Evolutionary conservation across 2,113 vertebrate genomes (phyloP).

Genomic region (Herpetotheres cachinnans): DNA sequence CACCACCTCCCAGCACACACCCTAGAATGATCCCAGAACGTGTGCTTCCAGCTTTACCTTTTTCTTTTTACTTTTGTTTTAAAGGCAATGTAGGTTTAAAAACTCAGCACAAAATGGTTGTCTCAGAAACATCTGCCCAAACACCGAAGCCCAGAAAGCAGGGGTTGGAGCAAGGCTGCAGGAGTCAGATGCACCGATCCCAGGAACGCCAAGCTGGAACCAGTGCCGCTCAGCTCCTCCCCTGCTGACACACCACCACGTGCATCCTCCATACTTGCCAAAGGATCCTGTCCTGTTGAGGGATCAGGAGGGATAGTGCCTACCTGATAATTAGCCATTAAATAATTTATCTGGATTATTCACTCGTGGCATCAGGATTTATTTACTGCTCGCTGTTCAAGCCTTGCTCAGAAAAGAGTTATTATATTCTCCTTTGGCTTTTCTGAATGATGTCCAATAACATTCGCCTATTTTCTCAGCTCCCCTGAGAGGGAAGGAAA

Average conservation of each 20-base stretch:
- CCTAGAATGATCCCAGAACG: neutral
- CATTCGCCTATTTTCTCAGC: neutral
- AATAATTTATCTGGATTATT: neutral
- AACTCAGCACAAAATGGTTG: neutral
- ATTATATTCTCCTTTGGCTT: neutral
- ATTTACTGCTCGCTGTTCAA: neutral
- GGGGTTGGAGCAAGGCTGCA: neutral
- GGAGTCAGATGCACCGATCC: accelerated
- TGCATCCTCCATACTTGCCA: accelerated
- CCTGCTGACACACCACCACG: accelerated
- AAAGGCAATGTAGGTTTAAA: neutral
- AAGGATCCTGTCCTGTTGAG: neutral
- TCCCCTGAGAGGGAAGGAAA: neutral
- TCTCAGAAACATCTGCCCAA: neutral
- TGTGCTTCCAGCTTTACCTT: neutral
- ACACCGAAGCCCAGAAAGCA: neutral
- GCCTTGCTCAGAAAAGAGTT: neutral
- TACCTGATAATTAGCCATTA: neutral
- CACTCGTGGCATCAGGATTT: neutral
- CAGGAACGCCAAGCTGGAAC: neutral
- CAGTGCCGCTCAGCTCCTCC: accelerated
- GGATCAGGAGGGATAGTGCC: neutral
- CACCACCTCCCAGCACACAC: neutral
- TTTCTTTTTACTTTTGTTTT: neutral
- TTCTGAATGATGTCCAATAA: neutral